Percentiles rank a stretch among this genome's conserved stretches.
Evolutionary conservation across 2,113 vertebrate species (phyloP).

Genomic region (Oophaga pumilio): DNA sequence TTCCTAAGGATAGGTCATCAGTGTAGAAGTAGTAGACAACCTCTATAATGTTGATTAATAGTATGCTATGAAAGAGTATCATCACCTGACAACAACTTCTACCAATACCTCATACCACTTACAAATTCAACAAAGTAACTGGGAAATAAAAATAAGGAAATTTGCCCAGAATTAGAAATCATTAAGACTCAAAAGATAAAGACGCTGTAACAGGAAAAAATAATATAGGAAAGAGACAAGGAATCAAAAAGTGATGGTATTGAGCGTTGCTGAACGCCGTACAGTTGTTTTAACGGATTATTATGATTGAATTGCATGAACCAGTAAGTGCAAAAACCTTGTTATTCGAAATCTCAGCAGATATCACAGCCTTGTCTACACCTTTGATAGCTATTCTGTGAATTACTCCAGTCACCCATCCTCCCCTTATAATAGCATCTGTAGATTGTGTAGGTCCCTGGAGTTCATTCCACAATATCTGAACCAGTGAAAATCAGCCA

Average conservation of each 20-base stretch:
- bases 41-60: too few relatives aligned
- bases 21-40: too few relatives aligned
- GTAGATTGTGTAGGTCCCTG: background rate
- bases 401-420: background rate
- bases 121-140: too few relatives aligned
- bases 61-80: too few relatives aligned
- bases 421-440: slow-evolving; percentile 18
- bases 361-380: background rate
- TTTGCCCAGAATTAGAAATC: background rate
- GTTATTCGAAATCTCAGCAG: slow-evolving; percentile 4
- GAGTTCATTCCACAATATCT: slow-evolving; percentile 21
- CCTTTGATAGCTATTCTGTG: background rate
- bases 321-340: background rate
- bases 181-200: background rate
- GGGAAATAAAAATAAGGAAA: background rate
- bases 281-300: background rate
- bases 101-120: too few relatives aligned
- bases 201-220: background rate
- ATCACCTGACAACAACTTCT: too few relatives aligned
- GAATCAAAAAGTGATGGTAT: background rate
- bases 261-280: background rate
- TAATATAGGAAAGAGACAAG: background rate
- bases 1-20: too few relatives aligned
- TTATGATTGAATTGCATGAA: background rate
- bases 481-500: slow-evolving; percentile 10